Conservation (phyloP, 2,888 invertebrate species). For the Microplitis manilae region DNA sequence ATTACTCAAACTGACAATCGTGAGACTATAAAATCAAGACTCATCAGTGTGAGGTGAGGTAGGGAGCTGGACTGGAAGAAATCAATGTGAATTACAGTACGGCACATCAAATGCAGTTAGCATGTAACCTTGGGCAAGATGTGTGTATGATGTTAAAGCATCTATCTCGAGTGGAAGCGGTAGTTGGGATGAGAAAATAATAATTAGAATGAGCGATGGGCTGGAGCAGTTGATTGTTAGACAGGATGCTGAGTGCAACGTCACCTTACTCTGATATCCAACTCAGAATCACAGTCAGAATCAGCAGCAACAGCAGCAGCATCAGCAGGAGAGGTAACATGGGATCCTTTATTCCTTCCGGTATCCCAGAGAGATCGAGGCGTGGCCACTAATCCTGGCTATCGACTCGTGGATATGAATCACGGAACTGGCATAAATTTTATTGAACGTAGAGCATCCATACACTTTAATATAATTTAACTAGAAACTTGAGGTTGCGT, state of each 20-base stretch:
- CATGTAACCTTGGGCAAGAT: conserved; percentile 56
- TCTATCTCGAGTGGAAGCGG: conserved; percentile 21
- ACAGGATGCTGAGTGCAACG: conserved; percentile 43
- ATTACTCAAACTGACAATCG: conserved; percentile 21
- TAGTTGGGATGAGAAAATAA: conserved; percentile 63
- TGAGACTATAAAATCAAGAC: conserved; percentile 20
- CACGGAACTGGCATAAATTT: conserved; percentile 38
- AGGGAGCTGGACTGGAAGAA: conserved; percentile 37
- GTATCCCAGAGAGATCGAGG: conserved; percentile 33
- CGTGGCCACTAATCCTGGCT: conserved; percentile 42
- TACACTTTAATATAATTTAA: conserved; percentile 12
- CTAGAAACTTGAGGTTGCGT: neutral
- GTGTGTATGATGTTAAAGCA: conserved; percentile 43
- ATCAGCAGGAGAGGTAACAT: conserved; percentile 7
- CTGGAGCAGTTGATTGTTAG: conserved; percentile 39
- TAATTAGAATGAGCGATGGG: conserved; percentile 61
- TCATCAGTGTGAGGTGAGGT: conserved; percentile 14
- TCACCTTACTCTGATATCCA: conserved; percentile 37
- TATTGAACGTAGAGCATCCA: conserved; percentile 11
- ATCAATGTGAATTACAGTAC: conserved; percentile 65
- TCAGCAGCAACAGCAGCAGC: neutral
- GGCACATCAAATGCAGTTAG: conserved; percentile 16
- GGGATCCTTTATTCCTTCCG: conserved; percentile 20
- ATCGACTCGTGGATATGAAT: conserved; percentile 42
- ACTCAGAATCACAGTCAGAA: conserved; percentile 7